These are phyloP conservation scores for Chirona hameri DNA, from an alignment of 2,888 invertebrate genomes.

Conservation along the genomic window DNA sequence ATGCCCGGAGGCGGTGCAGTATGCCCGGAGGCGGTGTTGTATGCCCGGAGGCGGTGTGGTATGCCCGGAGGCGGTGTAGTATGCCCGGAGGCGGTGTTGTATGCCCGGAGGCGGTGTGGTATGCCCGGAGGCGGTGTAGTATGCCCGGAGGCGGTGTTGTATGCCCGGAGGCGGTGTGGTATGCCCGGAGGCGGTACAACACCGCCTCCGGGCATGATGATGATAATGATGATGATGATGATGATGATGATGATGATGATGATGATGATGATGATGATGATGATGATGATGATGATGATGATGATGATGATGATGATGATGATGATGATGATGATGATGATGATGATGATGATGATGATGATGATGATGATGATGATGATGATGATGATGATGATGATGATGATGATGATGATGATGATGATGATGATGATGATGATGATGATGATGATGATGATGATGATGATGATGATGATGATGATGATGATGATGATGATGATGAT, in stretches of 20 bases:
- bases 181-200: too few relatives aligned
- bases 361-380: neutral
- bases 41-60: too few relatives aligned
- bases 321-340: conserved; percentile 1
- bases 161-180: too few relatives aligned
- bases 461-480: neutral
- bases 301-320: neutral
- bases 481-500: conserved; percentile 3
- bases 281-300: neutral
- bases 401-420: neutral
- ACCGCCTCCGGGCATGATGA: too few relatives aligned
- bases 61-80: too few relatives aligned
- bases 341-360: neutral
- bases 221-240: too few relatives aligned
- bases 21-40: too few relatives aligned
- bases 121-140: too few relatives aligned
- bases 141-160: too few relatives aligned
- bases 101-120: too few relatives aligned
- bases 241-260: neutral
- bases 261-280: neutral
- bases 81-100: too few relatives aligned
- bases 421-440: neutral
- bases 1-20: too few relatives aligned
- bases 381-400: neutral
- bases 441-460: neutral